Evolutionary conservation across 2,888 invertebrate species (phyloP), one percentile per base, ranked within the genome.

Genomic region (Notodonta ziczac): DNA sequence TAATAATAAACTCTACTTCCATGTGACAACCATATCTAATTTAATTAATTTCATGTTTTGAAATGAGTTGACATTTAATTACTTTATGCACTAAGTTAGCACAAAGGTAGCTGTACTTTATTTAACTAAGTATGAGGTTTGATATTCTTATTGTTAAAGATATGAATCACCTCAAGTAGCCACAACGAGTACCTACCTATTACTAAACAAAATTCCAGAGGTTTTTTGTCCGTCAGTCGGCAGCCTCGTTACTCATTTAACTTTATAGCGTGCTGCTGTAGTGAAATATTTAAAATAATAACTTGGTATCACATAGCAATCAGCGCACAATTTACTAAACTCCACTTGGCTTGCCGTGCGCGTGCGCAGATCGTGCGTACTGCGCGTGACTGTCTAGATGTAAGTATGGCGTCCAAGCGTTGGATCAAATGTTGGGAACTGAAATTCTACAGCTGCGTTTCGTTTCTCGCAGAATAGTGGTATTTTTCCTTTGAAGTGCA

Each of bases 311-410:
- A 84, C 82, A 81, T 81, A 78, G 80, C 80, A 82, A 86, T 85
- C 82, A 80, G 79, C 78, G 73, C 74, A 82, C 83, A 83, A 84
- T 85, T 84, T 82, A 81, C 74, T 82, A 83, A 85, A 79, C 68
- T 76, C 83, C 77, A 85, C 85, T 89, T 88, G 83, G 82, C 78
- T 89, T 88, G 82, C 88, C 54, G 62, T 85, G 87, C 90, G 91
- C 89, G 88, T 89, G 86, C 87, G 85, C 80, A 72, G 70, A 73
- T 87, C 89, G 88, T 88, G 89, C 83, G 73, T 77, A 78, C 68
- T 67, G 84, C 82, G 87, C 88, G 88, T 88, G 89, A 89, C 85
- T 74, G 70, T 72, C 68, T 70, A 65, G 69, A 72, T 74, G 24
- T 24, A 24, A 72, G 73, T 24, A 54, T 14, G 63, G 70, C 71